Percentiles rank a stretch among this genome's conserved stretches.
These are phyloP conservation scores for Drosophila barbarae DNA, from an alignment of 2,888 invertebrate species.

Conservation along the genomic window DNA sequence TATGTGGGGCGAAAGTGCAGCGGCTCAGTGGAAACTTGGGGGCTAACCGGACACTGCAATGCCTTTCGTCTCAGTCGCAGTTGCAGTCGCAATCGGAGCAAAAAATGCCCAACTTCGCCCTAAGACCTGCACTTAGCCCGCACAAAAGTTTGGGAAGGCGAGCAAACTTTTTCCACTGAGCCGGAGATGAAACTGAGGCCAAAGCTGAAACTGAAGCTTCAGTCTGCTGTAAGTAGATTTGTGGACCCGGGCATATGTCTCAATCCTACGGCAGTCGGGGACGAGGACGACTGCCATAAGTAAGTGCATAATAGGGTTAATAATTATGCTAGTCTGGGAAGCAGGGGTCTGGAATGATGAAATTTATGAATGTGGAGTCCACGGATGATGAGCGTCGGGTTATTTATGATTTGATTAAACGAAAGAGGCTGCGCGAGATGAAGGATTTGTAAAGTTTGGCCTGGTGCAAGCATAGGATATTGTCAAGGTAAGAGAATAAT, in stretches of 20 bases:
- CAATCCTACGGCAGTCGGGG: neutral
- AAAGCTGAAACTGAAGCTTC: constrained; percentile 23
- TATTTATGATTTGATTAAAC: constrained; percentile 25
- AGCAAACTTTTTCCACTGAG: constrained; percentile 50
- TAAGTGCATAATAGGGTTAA: constrained; percentile 40
- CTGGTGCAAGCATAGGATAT: neutral
- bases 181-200: constrained; percentile 44
- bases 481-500: constrained; percentile 3
- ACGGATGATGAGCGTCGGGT: constrained; percentile 5
- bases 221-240: constrained; percentile 59
- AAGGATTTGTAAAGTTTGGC: neutral
- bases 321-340: constrained; percentile 39
- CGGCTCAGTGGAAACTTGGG: constrained; percentile 32
- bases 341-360: constrained; percentile 20
- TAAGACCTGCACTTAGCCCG: constrained; percentile 62
- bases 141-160: constrained; percentile 52
- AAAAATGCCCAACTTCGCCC: constrained; percentile 54
- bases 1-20: constrained; percentile 34
- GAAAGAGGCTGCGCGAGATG: constrained; percentile 1
- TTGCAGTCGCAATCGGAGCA: constrained; percentile 47
- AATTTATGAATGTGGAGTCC: constrained; percentile 25
- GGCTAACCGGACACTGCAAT: constrained; percentile 28
- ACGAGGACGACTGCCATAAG: constrained; percentile 9
- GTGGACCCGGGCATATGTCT: constrained; percentile 52
- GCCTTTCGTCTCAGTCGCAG: constrained; percentile 45